Evolutionary conservation across 2,888 invertebrate genomes (phyloP).

Genomic region (Hirtodrosophila confusa): DNA sequence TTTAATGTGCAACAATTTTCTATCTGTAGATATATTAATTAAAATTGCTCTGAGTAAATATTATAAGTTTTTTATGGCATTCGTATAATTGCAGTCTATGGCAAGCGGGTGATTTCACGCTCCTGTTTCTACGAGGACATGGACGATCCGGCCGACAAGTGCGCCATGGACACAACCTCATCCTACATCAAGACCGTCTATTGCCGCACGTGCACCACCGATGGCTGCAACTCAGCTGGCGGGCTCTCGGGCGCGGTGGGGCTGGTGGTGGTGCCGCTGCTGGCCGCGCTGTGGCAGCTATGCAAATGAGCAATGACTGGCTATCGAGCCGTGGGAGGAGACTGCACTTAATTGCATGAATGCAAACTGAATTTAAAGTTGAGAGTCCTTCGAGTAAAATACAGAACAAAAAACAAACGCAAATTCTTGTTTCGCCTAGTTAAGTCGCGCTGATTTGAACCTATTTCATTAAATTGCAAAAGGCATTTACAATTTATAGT

Average conservation of each 20-base stretch:
- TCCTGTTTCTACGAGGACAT: constrained; percentile 84
- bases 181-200: constrained; percentile 83
- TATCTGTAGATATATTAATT: constrained; percentile 44
- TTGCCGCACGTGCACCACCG: constrained; percentile 83
- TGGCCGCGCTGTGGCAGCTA: constrained; percentile 59
- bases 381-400: constrained; percentile 33
- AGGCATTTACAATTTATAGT: constrained; percentile 30
- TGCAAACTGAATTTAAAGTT: constrained; percentile 39
- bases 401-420: constrained; percentile 1
- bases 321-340: constrained; percentile 22
- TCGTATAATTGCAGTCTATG: constrained; percentile 81
- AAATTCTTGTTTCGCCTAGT: constrained; percentile 14
- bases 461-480: constrained; percentile 20
- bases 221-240: constrained; percentile 83
- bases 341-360: constrained; percentile 58
- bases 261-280: constrained; percentile 65
- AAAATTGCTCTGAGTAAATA: constrained; percentile 36
- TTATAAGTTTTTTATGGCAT: constrained; percentile 26
- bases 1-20: constrained; percentile 33
- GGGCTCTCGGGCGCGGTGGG: constrained; percentile 66
- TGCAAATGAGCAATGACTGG: constrained; percentile 60
- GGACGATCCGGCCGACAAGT: constrained; percentile 82
- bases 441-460: constrained; percentile 28
- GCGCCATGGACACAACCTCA: constrained; percentile 82
- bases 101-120: constrained; percentile 83